phyloP scores from a whole-genome alignment of 2,888 invertebrate genomes.

The Oligia latruncula region DNA sequence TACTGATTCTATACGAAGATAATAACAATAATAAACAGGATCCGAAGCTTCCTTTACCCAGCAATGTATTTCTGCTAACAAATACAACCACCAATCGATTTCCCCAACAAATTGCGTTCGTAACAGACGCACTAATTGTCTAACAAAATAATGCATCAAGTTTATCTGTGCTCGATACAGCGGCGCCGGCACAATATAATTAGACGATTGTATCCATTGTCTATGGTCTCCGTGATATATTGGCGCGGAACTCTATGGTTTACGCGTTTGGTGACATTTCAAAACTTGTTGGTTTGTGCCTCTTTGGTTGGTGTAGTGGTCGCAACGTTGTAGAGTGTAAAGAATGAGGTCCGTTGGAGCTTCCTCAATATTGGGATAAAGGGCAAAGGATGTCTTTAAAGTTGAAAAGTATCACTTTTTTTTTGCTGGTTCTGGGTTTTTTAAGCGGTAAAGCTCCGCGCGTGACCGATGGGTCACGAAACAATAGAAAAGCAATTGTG shows the following conservation, averaged over 20 bases:
- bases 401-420: not conserved
- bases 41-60: conserved; percentile 11
- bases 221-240: conserved; percentile 57
- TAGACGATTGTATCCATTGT: conserved; percentile 71
- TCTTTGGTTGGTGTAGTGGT: conserved; percentile 13
- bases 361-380: not conserved
- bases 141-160: conserved; percentile 83
- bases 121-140: conserved; percentile 80
- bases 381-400: not conserved
- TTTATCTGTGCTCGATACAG: conserved; percentile 75
- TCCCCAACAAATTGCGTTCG: conserved; percentile 67
- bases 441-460: too few relatives aligned
- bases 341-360: not conserved
- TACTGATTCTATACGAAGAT: not conserved
- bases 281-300: conserved; percentile 47
- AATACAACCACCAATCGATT: conserved; percentile 29
- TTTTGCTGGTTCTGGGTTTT: not conserved
- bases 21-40: conserved; percentile 11
- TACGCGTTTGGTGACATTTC: conserved; percentile 58
- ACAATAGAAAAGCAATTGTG: too few relatives aligned
- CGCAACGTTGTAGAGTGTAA: not conserved
- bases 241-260: conserved; percentile 58
- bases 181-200: conserved; percentile 72
- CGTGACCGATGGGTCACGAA: too few relatives aligned
- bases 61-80: conserved; percentile 54